phyloP scores from a whole-genome alignment of 2,113 vertebrate genomes.

The Setophaga kirtlandii region DNA sequence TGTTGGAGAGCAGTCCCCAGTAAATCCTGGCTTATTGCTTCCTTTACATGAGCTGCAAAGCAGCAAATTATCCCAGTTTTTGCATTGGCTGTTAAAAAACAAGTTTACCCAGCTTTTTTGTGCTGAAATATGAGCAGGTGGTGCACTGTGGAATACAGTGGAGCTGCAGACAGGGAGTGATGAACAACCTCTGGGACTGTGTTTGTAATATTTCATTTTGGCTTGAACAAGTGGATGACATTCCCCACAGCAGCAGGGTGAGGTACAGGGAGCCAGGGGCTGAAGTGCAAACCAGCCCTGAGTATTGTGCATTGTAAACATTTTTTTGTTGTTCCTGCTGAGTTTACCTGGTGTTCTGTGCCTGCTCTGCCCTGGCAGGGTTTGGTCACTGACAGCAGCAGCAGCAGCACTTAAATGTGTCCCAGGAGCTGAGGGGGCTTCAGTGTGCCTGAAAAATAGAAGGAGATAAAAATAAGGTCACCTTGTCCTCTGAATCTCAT shows the following conservation, averaged over 20 bases:
- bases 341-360: neutral
- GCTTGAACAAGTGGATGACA: neutral
- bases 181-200: neutral
- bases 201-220: neutral
- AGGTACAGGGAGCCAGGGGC: neutral
- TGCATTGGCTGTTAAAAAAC: neutral
- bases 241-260: neutral
- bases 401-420: neutral
- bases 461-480: neutral
- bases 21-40: constrained; percentile 14
- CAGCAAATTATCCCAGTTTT: neutral
- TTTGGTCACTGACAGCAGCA: neutral
- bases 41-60: neutral
- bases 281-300: neutral
- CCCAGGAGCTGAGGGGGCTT: neutral
- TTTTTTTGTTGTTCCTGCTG: neutral
- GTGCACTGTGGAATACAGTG: neutral
- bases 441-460: neutral
- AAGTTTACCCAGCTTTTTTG: neutral
- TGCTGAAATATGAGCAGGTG: neutral
- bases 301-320: neutral
- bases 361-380: neutral
- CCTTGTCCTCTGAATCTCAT: neutral
- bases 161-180: neutral
- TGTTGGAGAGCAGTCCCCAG: neutral